phyloP scores from a whole-genome alignment of 1,140 invertebrate species.

The Geopemphigus sp. region DNA sequence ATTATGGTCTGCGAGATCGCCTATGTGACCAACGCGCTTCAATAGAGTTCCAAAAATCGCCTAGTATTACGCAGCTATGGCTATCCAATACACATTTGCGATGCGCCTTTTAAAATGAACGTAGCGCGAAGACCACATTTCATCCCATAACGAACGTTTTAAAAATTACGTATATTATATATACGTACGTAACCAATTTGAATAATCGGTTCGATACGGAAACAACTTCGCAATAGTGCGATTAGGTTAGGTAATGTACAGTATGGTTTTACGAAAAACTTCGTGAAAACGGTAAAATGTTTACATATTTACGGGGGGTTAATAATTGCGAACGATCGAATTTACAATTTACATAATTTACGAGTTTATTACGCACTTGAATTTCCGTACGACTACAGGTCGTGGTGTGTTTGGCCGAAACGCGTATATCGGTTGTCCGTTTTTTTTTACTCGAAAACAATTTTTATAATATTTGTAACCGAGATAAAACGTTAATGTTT shows the following conservation, averaged over 20 bases:
- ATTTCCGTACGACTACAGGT: constrained; percentile 3
- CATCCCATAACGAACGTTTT: neutral
- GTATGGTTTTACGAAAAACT: neutral
- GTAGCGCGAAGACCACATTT: too few species aligned
- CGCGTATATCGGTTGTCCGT: neutral
- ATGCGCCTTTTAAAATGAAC: too few species aligned
- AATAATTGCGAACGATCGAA: constrained; percentile 25
- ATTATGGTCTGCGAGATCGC: too few species aligned
- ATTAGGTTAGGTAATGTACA: neutral
- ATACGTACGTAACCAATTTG: neutral
- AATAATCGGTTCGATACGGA: neutral
- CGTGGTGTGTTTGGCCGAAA: neutral
- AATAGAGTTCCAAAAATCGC: too few species aligned
- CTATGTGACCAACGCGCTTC: too few species aligned
- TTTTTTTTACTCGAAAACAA: neutral
- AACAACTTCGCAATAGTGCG: neutral
- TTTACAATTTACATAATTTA: constrained; percentile 29
- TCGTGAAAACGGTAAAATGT: neutral
- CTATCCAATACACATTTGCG: too few species aligned
- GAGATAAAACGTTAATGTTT: neutral
- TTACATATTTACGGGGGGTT: neutral
- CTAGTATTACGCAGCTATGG: too few species aligned
- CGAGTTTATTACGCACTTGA: neutral
- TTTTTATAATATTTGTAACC: neutral
- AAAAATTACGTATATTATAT: neutral